Evolutionary conservation across 2,888 invertebrate species (phyloP).

Genomic region (Theodoxus fluviatilis): DNA sequence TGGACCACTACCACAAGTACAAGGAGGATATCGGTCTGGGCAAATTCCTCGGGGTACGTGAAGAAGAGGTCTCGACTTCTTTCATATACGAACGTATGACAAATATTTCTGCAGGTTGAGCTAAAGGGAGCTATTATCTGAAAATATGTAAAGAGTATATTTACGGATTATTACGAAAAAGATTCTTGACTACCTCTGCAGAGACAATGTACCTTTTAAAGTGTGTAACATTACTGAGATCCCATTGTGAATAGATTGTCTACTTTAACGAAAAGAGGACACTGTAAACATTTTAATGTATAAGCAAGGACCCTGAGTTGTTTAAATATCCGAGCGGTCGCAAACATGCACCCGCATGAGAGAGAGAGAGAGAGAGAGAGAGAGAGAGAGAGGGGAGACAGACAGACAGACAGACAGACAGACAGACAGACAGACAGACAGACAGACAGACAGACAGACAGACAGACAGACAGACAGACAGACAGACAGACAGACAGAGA

Average conservation of each 20-base stretch:
- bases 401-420: background rate
- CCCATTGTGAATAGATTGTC: too few relatives aligned
- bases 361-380: background rate
- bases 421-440: background rate
- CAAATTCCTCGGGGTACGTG: constrained; percentile 68
- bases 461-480: background rate
- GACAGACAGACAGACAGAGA: background rate
- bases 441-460: background rate
- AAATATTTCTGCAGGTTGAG: too few relatives aligned
- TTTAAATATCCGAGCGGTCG: too few relatives aligned
- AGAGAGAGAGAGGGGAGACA: background rate
- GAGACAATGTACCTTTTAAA: too few relatives aligned
- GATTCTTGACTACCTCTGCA: too few relatives aligned
- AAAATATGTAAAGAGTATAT: background rate
- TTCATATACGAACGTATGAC: too few relatives aligned
- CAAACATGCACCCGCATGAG: background rate
- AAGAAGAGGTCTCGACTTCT: background rate
- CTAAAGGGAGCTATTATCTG: background rate
- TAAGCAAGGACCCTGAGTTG: too few relatives aligned
- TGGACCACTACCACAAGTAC: constrained; percentile 74
- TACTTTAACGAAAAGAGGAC: too few relatives aligned
- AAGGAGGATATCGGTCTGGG: constrained; percentile 72
- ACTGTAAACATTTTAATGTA: too few relatives aligned
- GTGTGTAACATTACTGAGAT: too few relatives aligned
- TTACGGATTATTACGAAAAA: background rate